Percentiles rank a stretch among this genome's conserved stretches.
These are phyloP conservation scores for Ophiodon elongatus DNA, from an alignment of 2,113 vertebrate genomes.

Conservation along the genomic window DNA sequence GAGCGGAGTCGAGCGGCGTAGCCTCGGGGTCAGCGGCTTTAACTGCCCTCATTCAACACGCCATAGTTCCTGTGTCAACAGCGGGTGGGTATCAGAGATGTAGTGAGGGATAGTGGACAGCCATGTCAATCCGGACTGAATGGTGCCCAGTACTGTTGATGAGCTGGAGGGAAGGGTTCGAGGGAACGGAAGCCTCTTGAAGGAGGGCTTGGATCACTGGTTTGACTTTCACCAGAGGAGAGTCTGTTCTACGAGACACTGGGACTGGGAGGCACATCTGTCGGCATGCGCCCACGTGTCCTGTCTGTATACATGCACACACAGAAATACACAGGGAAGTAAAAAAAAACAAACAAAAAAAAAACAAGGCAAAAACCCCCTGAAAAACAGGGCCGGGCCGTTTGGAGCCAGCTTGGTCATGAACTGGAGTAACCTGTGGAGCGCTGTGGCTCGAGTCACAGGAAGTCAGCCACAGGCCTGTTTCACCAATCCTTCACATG, in stretches of 20 bases:
- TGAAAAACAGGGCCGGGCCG: constrained; percentile 13
- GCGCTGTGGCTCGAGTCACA: constrained; percentile 13
- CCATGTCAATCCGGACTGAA: neutral
- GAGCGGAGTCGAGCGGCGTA: neutral
- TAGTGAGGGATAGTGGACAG: neutral
- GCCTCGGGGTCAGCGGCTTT: constrained; percentile 19
- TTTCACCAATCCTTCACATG: neutral
- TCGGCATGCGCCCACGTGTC: neutral
- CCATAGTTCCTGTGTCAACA: neutral
- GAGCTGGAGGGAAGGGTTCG: neutral
- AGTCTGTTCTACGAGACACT: neutral
- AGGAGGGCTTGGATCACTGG: neutral
- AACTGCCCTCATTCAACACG: constrained; percentile 16
- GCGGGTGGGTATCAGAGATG: neutral
- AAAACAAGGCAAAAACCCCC: too few relatives aligned
- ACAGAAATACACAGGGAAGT: neutral
- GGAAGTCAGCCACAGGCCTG: constrained; percentile 1
- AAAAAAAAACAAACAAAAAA: constrained; percentile 12
- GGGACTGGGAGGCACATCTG: neutral
- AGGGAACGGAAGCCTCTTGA: neutral
- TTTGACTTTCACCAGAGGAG: neutral
- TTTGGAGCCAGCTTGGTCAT: constrained; percentile 6
- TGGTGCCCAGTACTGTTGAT: neutral
- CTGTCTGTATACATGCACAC: neutral
- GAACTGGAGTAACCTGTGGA: constrained; percentile 53